Conservation (phyloP, 1,140 invertebrate species). For the Amyelois transitella region DNA sequence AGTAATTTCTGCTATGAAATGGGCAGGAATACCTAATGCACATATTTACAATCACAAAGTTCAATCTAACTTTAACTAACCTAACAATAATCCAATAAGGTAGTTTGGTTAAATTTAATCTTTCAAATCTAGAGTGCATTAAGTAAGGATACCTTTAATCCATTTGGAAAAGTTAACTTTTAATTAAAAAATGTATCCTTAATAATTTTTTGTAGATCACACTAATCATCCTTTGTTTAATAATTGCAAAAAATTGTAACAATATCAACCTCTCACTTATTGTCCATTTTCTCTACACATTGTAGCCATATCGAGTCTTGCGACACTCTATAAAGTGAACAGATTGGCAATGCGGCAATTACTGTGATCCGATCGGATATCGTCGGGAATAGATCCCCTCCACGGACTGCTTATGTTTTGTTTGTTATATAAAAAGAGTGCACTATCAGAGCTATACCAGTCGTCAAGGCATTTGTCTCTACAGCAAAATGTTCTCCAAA, state of each 20-base stretch:
- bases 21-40: too few species aligned
- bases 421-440: conserved; percentile 72
- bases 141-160: too few species aligned
- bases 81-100: too few species aligned
- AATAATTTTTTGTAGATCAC: background rate
- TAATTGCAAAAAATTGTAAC: conserved; percentile 27
- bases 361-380: conserved; percentile 67
- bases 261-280: conserved; percentile 43
- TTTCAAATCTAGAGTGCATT: too few species aligned
- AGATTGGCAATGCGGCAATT: conserved; percentile 68
- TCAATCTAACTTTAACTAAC: too few species aligned
- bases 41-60: too few species aligned
- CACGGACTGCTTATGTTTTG: conserved; percentile 56
- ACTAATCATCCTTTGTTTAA: conserved; percentile 2
- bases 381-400: conserved; percentile 62
- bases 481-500: conserved; percentile 63
- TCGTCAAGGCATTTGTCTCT: conserved; percentile 55
- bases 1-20: too few species aligned
- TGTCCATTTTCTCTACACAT: conserved; percentile 54
- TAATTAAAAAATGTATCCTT: too few species aligned
- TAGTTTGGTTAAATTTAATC: too few species aligned
- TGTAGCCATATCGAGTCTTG: conserved; percentile 53
- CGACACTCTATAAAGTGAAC: conserved; percentile 59
- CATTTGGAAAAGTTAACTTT: too few species aligned
- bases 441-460: conserved; percentile 56